Base-by-base conservation (phyloP, 1,140 invertebrate species). In the Heliconius nattereri region DNA sequence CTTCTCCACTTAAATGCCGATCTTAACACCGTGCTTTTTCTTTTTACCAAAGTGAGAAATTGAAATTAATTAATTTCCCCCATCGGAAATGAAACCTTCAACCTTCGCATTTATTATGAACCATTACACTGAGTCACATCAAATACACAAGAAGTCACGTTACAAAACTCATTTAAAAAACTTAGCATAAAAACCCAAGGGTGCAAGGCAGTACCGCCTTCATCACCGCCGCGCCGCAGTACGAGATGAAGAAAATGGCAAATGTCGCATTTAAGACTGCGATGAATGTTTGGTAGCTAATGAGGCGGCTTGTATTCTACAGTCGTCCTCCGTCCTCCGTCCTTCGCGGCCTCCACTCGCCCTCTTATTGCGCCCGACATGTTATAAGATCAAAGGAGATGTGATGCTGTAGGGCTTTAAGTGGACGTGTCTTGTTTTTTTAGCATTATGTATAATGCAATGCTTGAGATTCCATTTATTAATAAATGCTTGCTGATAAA, bases 291-390 rank as follows among this genome's bases (percentile, higher is more conserved):
- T 16, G 70, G 37, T 26, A 35, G 54, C 32, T 81, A 81, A 81
- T 81, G 72, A 81, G 57, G 57, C 72, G 57, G 37, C 75, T 81
- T 78, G 75, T 78, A 80, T 80, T 80, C 79, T 57, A 40, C 37
- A 54, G 74, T 35, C 71, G 71, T 49, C 73, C 23, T 19, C 26
- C 66, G 23, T 29, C 57, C 40, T 26, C 52, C 77, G 37, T 37
- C 19, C 54, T 49, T 2, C 73, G 49, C 45, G 13, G 49, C 60
- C 23, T 29, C n/a, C 75, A 11, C 57, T 32, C 16, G 57, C 75
- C 75, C 54, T 70, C 40, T 76, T 45, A 71, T 70, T 20, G 52
- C 20, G 19, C 52, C 52, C 52, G n/a, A 57, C 54, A 57, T 57
- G n/a, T 57, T 57, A 20, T n/a, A 57, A 57, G 54, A 57, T 57